phyloP scores from a whole-genome alignment of 2,797 vertebrate genomes.

The Myiotriccus ornatus region DNA sequence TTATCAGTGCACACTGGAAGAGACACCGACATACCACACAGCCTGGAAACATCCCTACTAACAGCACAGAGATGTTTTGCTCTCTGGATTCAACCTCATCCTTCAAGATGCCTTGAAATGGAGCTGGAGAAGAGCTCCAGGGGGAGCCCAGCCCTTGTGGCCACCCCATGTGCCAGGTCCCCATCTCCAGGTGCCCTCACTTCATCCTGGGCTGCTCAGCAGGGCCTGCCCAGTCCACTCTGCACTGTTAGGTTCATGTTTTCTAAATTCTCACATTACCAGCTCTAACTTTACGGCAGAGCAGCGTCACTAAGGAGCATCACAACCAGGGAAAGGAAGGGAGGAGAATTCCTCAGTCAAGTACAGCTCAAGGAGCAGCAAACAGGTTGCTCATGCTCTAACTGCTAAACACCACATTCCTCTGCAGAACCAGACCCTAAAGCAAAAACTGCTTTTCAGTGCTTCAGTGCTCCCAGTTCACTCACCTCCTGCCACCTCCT shows the following conservation, averaged over 20 bases:
- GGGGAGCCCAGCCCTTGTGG: background rate
- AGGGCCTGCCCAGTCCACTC: background rate
- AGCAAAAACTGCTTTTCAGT: rapidly evolving
- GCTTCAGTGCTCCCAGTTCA: background rate
- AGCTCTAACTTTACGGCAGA: background rate
- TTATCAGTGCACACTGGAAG: background rate
- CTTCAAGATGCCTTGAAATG: rapidly evolving
- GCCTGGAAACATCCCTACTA: background rate
- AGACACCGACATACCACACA: background rate
- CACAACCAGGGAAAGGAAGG: background rate
- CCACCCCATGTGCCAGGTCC: background rate
- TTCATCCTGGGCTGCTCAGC: background rate
- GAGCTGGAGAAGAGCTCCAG: background rate
- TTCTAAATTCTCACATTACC: background rate
- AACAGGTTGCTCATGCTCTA: background rate
- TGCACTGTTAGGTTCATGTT: rapidly evolving
- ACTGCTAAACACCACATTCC: background rate
- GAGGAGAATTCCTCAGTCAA: background rate
- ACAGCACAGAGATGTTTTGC: rapidly evolving
- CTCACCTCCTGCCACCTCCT: background rate
- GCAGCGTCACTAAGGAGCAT: background rate
- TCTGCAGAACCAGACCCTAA: background rate
- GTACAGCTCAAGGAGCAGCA: background rate
- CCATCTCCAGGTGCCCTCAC: background rate
- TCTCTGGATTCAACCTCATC: rapidly evolving